A percentile compares a stretch with the other conserved stretches of the same genome.
phyloP scores from a whole-genome alignment of 2,888 invertebrate species.

The Tanypteryx hageni region DNA sequence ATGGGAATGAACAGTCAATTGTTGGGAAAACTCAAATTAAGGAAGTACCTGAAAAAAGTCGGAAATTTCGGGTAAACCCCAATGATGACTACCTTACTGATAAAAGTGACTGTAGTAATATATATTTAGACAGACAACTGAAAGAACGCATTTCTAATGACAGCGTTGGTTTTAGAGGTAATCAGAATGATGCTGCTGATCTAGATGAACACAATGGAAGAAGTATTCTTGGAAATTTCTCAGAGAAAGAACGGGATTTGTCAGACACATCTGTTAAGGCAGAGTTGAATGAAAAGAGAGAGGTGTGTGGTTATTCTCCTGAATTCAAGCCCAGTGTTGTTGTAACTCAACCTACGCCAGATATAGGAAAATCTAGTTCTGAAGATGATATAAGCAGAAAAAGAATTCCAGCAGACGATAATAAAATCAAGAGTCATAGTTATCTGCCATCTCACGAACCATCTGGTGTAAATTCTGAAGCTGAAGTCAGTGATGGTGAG shows the following conservation, averaged over 20 bases:
- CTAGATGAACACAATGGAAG: neutral
- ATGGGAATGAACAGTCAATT: neutral
- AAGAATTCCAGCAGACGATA: neutral
- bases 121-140: too few species aligned
- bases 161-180: neutral
- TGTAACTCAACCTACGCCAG: neutral
- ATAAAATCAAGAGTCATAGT: neutral
- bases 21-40: neutral
- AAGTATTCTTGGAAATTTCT: too few species aligned
- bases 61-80: neutral
- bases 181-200: neutral
- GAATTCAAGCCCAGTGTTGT: neutral
- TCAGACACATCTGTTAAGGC: neutral
- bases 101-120: neutral
- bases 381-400: neutral
- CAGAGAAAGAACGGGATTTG: neutral
- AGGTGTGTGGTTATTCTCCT: neutral
- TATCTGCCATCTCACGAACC: neutral
- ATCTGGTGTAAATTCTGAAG: neutral
- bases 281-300: neutral
- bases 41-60: neutral
- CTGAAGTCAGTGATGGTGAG: conserved; percentile 37
- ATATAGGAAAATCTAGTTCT: neutral
- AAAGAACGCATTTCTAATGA: neutral
- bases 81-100: neutral